A percentile compares a stretch with the other conserved stretches of the same genome.
Conservation (phyloP, 2,113 vertebrate species). For the Acinonyx jubatus region DNA sequence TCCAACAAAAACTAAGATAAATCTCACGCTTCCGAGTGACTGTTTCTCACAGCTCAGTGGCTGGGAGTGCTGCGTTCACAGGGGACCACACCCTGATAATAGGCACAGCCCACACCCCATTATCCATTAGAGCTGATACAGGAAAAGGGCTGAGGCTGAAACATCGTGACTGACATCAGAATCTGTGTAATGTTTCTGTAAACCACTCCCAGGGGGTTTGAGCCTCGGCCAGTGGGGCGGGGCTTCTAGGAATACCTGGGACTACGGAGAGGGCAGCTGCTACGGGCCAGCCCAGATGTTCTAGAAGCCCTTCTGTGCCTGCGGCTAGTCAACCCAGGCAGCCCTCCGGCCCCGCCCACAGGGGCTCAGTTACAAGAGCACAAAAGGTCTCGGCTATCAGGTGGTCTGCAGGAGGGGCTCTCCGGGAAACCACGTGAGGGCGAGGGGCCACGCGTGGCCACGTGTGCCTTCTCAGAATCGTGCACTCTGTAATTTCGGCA, state of each 20-base stretch:
- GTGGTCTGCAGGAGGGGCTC: neutral
- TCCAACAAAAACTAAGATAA: slow-evolving; percentile 67
- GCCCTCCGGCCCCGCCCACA: neutral
- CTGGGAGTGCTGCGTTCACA: slow-evolving; percentile 69
- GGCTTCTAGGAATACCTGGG: slow-evolving; percentile 43
- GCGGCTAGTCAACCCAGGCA: neutral
- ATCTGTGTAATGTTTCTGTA: slow-evolving; percentile 63
- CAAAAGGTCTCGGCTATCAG: neutral
- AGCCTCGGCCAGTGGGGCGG: neutral
- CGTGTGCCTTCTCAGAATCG: rapidly evolving
- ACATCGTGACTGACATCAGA: slow-evolving; percentile 53
- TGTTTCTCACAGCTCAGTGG: slow-evolving; percentile 80
- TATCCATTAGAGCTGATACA: slow-evolving; percentile 71
- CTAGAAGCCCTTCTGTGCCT: neutral
- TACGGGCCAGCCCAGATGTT: neutral
- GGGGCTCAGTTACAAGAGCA: neutral
- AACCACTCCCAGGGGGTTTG: slow-evolving; percentile 47
- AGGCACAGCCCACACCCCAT: slow-evolving; percentile 83
- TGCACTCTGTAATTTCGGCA: neutral
- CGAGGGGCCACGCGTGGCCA: neutral
- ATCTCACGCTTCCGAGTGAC: slow-evolving; percentile 34
- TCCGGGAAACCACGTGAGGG: neutral
- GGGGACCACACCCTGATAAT: slow-evolving; percentile 86
- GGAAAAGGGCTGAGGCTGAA: slow-evolving; percentile 73
- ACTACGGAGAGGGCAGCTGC: neutral